Base-by-base conservation (phyloP, 2,113 vertebrate genomes). In the Caretta caretta region DNA sequence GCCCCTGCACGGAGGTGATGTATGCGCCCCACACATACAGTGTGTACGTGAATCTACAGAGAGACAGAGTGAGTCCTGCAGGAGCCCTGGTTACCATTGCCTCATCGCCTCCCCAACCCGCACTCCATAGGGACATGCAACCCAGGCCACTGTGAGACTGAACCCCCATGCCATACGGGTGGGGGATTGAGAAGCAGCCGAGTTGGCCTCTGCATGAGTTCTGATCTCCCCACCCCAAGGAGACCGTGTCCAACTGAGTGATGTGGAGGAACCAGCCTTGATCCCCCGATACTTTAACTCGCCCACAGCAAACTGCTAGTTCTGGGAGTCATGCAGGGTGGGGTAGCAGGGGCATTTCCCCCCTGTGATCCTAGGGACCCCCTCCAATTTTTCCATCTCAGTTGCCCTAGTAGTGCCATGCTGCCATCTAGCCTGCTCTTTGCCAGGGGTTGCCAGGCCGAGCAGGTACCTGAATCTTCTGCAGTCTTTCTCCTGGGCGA, bases 11-110 rank as follows among this genome's bases (percentile, higher is more conserved):
- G 17, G 89, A 96, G 49, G 79, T 96, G 81, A 97, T 16, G 8
- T 92, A 97, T 16, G 93, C 83, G 5, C 96, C 97, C 92, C 93
- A 97, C 0, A 8, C 1, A 2, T 1, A 49, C 10, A 89, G 27
- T 31, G 19, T 38, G 20, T 9, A 10, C 14, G 59, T 89, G 78
- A 97, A 98, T 1, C 97, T 98, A 83, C 38, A 57, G 46, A 50
- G 54, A 38, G 2, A 49, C 2, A 62, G 29, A 89, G 86, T 81
- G 12, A 72, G 35, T 87, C 57, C 56, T 46, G 51, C 31, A 76
- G 83, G 83, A 69, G 20, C 8, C 22, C 51, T n/a, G 9, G 35
- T 85, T 72, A 72, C 13, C 27, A 19, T 20, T 27, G 10, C 35
- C 16, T 35, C 49, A 27, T 24, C 5, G 42, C 24, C 12, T 35